Evolutionary conservation across 2,113 vertebrate genomes (phyloP).

Genomic region (Solenodon paradoxus): DNA sequence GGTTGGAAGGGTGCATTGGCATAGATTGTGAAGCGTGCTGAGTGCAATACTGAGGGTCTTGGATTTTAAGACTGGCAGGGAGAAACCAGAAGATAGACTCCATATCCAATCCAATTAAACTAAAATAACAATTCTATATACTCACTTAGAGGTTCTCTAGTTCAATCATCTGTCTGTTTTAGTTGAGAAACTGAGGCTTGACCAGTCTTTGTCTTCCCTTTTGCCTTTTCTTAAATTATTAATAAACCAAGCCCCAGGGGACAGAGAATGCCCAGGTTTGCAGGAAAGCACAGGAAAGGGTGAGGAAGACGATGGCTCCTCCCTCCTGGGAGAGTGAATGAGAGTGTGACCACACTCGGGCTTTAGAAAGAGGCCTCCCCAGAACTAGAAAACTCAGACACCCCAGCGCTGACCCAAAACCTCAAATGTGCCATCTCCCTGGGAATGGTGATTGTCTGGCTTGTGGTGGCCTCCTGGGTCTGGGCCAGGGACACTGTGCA

Average conservation of each 20-base stretch:
- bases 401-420: constrained; percentile 45
- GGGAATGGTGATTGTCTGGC: constrained; percentile 28
- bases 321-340: background rate
- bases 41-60: background rate
- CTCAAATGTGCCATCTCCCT: constrained; percentile 25
- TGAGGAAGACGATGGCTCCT: background rate
- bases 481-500: constrained; percentile 52
- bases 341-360: background rate
- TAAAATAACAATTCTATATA: background rate
- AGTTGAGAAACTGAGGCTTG: background rate
- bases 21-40: background rate
- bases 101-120: background rate
- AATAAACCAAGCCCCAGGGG: background rate
- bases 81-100: background rate
- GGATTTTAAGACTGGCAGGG: background rate
- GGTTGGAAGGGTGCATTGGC: background rate
- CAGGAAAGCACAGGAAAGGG: background rate
- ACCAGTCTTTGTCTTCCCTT: background rate
- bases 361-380: background rate
- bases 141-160: background rate
- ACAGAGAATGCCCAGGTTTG: background rate
- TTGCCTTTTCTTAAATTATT: background rate
- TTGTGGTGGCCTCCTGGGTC: constrained; percentile 71
- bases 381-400: background rate
- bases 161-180: background rate